phyloP scores from a whole-genome alignment of 1,140 invertebrate species.

The Apocrypta bakeri region DNA sequence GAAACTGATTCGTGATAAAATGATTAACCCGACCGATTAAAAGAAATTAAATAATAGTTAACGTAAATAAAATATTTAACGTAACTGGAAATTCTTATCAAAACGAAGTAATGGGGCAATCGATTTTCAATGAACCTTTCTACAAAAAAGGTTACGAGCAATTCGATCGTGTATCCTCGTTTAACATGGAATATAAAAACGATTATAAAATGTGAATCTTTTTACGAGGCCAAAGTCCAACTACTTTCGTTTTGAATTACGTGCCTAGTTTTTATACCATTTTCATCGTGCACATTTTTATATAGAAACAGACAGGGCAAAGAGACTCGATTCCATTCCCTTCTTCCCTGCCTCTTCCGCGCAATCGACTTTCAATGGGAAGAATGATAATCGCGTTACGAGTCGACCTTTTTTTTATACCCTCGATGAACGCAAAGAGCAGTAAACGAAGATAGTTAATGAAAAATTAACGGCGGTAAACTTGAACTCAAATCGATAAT shows the following conservation, averaged over 20 bases:
- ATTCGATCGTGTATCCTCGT: constrained; percentile 45
- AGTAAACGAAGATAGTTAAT: constrained; percentile 7
- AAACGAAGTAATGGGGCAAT: constrained; percentile 15
- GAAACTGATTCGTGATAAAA: constrained; percentile 21
- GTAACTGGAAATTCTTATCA: constrained; percentile 14
- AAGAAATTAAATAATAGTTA: neutral
- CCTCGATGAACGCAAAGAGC: neutral
- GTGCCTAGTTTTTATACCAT: constrained; percentile 63
- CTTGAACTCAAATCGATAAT: constrained; percentile 31
- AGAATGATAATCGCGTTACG: constrained; percentile 10
- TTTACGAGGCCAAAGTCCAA: constrained; percentile 22
- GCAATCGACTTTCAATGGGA: constrained; percentile 29
- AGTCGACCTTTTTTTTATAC: constrained; percentile 29
- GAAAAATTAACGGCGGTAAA: constrained; percentile 30
- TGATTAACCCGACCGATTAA: constrained; percentile 3
- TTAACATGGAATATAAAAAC: constrained; percentile 20
- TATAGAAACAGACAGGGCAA: constrained; percentile 25
- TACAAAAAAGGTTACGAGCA: constrained; percentile 30
- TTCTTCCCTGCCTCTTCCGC: constrained; percentile 17
- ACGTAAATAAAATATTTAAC: neutral
- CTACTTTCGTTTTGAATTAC: constrained; percentile 42
- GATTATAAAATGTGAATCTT: neutral
- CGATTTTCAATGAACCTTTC: constrained; percentile 6
- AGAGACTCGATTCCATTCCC: neutral
- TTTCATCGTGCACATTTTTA: constrained; percentile 50